Base-by-base conservation (phyloP, 2,113 vertebrate species). In the Apodemus speciosus region DNA sequence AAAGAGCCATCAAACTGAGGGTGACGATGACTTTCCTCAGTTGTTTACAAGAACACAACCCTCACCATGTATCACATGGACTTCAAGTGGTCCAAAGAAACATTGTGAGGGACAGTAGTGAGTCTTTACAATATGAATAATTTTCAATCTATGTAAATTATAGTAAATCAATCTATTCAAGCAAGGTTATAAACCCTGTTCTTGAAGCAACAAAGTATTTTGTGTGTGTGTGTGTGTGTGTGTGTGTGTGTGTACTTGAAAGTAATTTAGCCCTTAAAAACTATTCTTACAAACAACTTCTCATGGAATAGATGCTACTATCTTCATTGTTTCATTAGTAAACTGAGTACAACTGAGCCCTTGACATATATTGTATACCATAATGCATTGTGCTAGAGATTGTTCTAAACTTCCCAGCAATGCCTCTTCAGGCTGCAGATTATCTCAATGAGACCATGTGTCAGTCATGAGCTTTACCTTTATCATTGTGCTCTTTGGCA, bases 161-260 rank as follows among this genome's bases (percentile, higher is more conserved):
- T n/a, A 53, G 38, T 38, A 92, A 92, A 85, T 72, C 58, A 86
- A 91, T 91, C 7, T 49, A 13, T 72, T 92, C 84, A 49, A 95
- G 40, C 16, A 72, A 51, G 81, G 73, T 91, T 64, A 85, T 56
- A 85, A 89, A 38, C 1, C 8, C 75, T 84, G 66, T 85, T 90
- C 80, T 92, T 85, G 20, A 20, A 51, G 32, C 38, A 88, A 30
- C 53, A 49, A 68, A 49, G 81, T 80, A 21, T 83, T 62, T 71
- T 18, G 62, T 69, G 10, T 21, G 68, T 71, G 13, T 21, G 68
- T 69, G 13, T 21, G 68, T 21, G 68, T 69, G 13, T 21, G 68
- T 16, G 66, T 62, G 9, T 20, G 66, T n/a, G 5, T 69, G 68
- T 71, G 10, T 23, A 20, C 6, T 92, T 72, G 71, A 89, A 91